Conservation (phyloP, 2,797 vertebrate genomes). For the Crenichthys baileyi region DNA sequence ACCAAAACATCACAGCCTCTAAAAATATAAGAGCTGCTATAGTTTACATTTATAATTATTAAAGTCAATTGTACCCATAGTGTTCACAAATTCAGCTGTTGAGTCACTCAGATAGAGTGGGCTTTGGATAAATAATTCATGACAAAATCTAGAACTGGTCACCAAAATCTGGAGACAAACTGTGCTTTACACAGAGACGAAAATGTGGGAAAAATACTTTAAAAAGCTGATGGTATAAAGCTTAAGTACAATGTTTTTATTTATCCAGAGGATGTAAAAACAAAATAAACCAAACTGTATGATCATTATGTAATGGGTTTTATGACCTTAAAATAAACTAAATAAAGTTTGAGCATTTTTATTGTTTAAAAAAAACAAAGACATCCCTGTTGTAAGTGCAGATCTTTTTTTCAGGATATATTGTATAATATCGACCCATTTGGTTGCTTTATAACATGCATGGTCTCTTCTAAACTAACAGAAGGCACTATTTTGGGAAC, state of each 20-base stretch:
- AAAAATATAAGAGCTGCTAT: background rate
- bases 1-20: background rate
- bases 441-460: no score
- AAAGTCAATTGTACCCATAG: no score
- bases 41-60: background rate
- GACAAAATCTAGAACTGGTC: background rate
- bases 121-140: background rate
- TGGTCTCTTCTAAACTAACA: background rate
- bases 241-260: background rate
- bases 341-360: no score
- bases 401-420: no score
- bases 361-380: no score
- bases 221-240: background rate
- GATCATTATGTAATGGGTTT: slow-evolving; percentile 35
- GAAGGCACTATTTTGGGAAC: background rate
- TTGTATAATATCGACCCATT: no score
- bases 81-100: background rate
- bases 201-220: background rate
- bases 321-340: slow-evolving; percentile 23
- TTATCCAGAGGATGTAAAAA: slow-evolving; percentile 1
- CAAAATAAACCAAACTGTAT: slow-evolving; percentile 13
- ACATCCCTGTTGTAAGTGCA: no score
- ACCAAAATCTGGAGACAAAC: background rate
- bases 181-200: background rate
- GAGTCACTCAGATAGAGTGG: background rate